Percentiles rank a stretch among this genome's conserved stretches.
These are phyloP conservation scores for Trimorus sp. DNA, from an alignment of 2,888 invertebrate genomes.

Conservation along the genomic window DNA sequence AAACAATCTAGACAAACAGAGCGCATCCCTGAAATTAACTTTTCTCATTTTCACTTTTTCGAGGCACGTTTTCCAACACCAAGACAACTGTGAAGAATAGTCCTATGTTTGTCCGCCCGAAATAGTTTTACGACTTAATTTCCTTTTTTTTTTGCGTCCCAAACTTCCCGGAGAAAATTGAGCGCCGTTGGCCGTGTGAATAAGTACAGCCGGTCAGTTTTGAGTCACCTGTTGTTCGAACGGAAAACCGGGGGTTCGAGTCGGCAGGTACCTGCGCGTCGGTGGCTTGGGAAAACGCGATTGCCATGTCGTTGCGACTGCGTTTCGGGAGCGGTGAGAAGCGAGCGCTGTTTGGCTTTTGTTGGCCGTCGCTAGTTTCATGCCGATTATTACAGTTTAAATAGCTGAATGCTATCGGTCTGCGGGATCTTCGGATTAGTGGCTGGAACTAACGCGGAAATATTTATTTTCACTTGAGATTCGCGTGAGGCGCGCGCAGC, in stretches of 20 bases:
- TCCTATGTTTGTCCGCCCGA: too few relatives aligned
- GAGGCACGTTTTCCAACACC: too few relatives aligned
- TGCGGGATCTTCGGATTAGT: conserved; percentile 40
- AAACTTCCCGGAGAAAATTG: conserved; percentile 19
- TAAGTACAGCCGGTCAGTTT: conserved; percentile 44
- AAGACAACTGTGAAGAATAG: too few relatives aligned
- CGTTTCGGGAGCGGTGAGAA: conserved; percentile 36
- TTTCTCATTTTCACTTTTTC: too few relatives aligned
- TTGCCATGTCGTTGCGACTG: neutral
- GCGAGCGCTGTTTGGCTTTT: conserved; percentile 34
- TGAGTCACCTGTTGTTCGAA: conserved; percentile 50
- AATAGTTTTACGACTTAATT: conserved; percentile 23
- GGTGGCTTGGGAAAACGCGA: conserved; percentile 18
- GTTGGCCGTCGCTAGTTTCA: conserved; percentile 42
- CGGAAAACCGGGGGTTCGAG: conserved; percentile 32
- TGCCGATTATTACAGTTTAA: conserved; percentile 51
- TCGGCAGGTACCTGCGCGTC: conserved; percentile 40
- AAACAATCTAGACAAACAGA: too few relatives aligned
- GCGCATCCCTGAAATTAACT: too few relatives aligned
- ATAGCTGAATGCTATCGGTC: conserved; percentile 41
- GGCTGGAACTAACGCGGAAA: conserved; percentile 47
- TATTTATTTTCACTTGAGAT: conserved; percentile 35
- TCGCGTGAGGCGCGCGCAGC: conserved; percentile 5
- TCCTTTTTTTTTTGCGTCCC: conserved; percentile 5
- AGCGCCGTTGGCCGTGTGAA: conserved; percentile 22